Base-by-base conservation (phyloP, 2,888 invertebrate species). In the Gymnocheta viridis region DNA sequence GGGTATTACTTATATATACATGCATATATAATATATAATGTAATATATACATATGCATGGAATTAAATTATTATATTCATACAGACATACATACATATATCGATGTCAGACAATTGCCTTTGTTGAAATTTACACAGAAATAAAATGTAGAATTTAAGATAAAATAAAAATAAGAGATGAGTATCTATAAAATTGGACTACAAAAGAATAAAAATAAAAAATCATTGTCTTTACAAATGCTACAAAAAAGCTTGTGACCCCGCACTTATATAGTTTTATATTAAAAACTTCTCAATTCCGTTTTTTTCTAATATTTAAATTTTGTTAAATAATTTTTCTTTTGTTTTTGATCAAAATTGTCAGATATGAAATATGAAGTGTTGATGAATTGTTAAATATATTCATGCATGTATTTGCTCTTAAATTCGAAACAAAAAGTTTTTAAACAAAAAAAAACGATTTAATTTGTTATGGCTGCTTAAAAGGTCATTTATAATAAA, bases 281-380 rank as follows among this genome's bases (percentile, higher is more conserved):
- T 69, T 74, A 24, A 35, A 60, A n/a, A 17, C 7, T 22, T 32
- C n/a, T 32, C 19, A 22, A 27, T 66, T 47, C 1, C 4, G 10
- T 54, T 22, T 60, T 67, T 60, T 17, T 12, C 62, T 80, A 47
- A 47, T 64, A 72, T 82, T 64, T 32, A 19, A 51, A 19, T 41
- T 54, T 35, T 35, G 29, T 73, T 49, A 29, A 54, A 66, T 69
- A 54, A 35, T 41, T 70, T 82, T 41, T 60, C 10, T 35, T n/a
- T 54, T 64, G n/a, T 70, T 69, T 83, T 41, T 76, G 73, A 72
- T 80, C 44, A 67, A 54, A 80, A 67, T 60, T 32, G 51, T 76
- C 66, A 67, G 76, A 80, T 77, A 84, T 77, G 77, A 84, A 67
- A 72, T 76, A 84, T 84, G 72, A 77, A 77, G 80, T 84, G 83